Percentiles rank a stretch among this genome's conserved stretches.
Conservation (phyloP, 2,113 vertebrate genomes). For the Lates calcarifer region DNA sequence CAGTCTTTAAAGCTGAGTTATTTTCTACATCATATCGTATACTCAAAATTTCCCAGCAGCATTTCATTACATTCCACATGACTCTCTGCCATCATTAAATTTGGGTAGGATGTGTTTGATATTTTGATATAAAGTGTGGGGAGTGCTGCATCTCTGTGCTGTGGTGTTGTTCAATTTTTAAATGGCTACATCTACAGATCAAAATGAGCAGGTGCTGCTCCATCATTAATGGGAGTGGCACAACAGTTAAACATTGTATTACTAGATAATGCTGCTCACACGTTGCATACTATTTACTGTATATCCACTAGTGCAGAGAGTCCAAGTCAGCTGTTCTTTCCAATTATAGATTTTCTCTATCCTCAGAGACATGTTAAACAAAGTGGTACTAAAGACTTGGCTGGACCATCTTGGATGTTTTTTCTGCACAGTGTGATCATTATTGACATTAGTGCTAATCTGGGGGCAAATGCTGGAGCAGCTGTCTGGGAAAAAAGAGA, state of each 20-base stretch:
- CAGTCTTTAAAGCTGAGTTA: background rate
- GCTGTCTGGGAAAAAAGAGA: constrained; percentile 54
- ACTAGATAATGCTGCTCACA: constrained; percentile 16
- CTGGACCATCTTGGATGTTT: constrained; percentile 65
- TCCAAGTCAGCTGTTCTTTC: constrained; percentile 57
- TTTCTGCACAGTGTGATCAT: constrained; percentile 73
- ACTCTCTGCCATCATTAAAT: background rate
- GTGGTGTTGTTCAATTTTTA: background rate
- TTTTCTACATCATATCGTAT: background rate
- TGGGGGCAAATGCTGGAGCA: constrained; percentile 74
- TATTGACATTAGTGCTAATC: constrained; percentile 81
- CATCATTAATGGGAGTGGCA: constrained; percentile 2
- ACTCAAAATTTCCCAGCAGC: background rate
- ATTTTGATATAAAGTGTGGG: background rate
- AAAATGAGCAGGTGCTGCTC: background rate
- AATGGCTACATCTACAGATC: background rate
- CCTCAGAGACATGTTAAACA: constrained; percentile 73
- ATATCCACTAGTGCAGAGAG: constrained; percentile 34
- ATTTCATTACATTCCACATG: background rate
- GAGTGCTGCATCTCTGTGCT: background rate
- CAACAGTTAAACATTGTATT: constrained; percentile 12
- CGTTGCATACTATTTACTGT: constrained; percentile 37
- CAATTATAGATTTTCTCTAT: constrained; percentile 67
- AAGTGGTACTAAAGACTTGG: constrained; percentile 78
- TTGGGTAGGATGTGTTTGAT: background rate